Conservation (phyloP, 2,797 vertebrate genomes). For the Pangasius mekongensis region DNA sequence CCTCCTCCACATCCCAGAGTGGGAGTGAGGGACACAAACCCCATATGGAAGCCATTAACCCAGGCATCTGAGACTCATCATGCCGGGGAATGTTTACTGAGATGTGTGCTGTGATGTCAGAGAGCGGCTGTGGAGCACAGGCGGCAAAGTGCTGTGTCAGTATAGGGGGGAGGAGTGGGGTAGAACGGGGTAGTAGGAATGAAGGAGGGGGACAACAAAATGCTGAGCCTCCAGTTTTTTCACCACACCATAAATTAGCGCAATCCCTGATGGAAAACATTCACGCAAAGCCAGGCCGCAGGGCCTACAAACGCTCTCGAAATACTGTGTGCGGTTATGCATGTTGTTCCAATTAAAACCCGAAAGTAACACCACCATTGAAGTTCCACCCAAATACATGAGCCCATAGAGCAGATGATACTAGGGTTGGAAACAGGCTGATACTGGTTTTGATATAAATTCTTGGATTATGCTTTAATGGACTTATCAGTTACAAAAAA, state of each 20-base stretch:
- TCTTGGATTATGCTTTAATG: constrained; percentile 43
- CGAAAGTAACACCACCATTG: constrained; percentile 49
- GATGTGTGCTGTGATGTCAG: constrained; percentile 59
- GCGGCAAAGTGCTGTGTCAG: constrained; percentile 58
- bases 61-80: constrained; percentile 58
- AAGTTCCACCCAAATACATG: constrained; percentile 52
- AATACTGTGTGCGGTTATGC: constrained; percentile 45
- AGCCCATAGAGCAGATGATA: constrained; percentile 43
- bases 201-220: constrained; percentile 28
- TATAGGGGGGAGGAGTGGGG: constrained; percentile 8
- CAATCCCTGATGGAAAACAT: constrained; percentile 55
- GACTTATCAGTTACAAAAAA: constrained; percentile 41
- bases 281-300: constrained; percentile 40
- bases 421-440: constrained; percentile 43
- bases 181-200: background rate
- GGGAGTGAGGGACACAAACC: constrained; percentile 46
- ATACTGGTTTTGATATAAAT: constrained; percentile 49
- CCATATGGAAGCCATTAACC: constrained; percentile 58
- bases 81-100: constrained; percentile 56
- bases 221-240: constrained; percentile 55
- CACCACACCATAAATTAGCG: constrained; percentile 55
- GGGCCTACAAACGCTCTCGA: constrained; percentile 43
- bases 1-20: constrained; percentile 35
- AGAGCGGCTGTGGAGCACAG: constrained; percentile 47
- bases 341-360: constrained; percentile 49